Percentiles rank a stretch among this genome's conserved stretches.
These are phyloP conservation scores for Anolis sagrei DNA, from an alignment of 2,113 vertebrate genomes.

Conservation along the genomic window DNA sequence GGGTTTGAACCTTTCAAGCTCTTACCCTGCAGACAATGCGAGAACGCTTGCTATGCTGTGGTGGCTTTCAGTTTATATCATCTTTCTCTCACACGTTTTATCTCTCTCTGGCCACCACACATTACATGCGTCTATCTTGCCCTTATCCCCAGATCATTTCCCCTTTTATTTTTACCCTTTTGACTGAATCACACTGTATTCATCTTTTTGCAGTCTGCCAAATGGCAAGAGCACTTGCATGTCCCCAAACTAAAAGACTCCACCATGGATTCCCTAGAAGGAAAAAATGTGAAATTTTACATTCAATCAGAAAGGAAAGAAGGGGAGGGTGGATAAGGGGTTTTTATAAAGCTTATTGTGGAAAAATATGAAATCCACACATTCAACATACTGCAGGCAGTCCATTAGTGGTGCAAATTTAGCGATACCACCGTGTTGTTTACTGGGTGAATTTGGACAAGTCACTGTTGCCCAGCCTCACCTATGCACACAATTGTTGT, in stretches of 20 bases:
- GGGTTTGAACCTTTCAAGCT: background rate
- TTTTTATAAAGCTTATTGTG: background rate
- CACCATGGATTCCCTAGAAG: background rate
- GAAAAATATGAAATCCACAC: background rate
- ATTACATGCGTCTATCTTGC: background rate
- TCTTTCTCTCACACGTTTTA: background rate
- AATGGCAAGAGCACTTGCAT: background rate
- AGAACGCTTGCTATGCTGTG: conserved; percentile 1
- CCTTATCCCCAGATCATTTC: rapidly evolving
- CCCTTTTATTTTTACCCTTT: background rate
- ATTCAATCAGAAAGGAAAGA: background rate
- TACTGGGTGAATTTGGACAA: background rate
- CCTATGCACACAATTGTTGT: background rate
- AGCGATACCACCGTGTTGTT: background rate
- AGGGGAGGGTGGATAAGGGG: background rate
- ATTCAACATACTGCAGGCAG: background rate
- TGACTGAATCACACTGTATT: background rate
- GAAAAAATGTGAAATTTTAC: background rate
- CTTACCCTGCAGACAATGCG: background rate
- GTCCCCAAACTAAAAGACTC: background rate
- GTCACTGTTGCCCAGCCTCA: background rate
- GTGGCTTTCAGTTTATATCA: background rate
- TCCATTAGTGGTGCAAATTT: background rate
- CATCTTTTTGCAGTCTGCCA: background rate
- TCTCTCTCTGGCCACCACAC: background rate